A percentile compares a stretch with the other conserved stretches of the same genome.
phyloP scores from a whole-genome alignment of 2,888 invertebrate genomes.

The Rhopalosiphum nymphaeae region DNA sequence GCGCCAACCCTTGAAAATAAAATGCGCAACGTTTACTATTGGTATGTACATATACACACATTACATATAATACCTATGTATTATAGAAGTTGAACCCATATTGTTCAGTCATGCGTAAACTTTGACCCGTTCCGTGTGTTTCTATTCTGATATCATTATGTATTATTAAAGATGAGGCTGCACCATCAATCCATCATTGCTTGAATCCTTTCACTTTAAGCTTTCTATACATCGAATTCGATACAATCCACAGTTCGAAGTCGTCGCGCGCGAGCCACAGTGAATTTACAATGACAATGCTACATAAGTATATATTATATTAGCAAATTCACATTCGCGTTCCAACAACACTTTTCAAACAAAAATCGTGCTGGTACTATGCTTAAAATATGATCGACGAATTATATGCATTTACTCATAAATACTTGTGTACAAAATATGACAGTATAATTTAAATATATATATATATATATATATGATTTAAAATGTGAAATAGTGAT shows the following conservation, averaged over 20 bases:
- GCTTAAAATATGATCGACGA: not conserved
- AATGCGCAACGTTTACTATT: not conserved
- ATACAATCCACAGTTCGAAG: constrained; percentile 1
- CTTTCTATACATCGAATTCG: constrained; percentile 51
- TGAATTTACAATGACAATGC: not conserved
- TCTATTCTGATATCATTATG: constrained; percentile 15
- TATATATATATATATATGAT: not conserved
- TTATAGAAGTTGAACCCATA: constrained; percentile 30
- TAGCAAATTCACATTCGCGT: not conserved
- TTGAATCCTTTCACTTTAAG: constrained; percentile 60
- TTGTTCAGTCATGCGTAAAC: constrained; percentile 50
- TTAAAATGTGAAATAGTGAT: not conserved
- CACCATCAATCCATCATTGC: constrained; percentile 53
- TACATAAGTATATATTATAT: not conserved
- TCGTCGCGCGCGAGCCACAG: not conserved
- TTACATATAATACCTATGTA: not conserved
- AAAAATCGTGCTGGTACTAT: not conserved
- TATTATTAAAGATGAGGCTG: constrained; percentile 45
- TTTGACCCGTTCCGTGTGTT: constrained; percentile 48
- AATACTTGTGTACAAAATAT: not conserved
- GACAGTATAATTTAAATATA: not conserved
- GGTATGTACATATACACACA: not conserved
- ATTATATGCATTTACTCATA: not conserved
- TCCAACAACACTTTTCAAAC: not conserved
- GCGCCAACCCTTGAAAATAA: constrained; percentile 13